phyloP scores from a whole-genome alignment of 2,797 vertebrate species.

The Tapirus indicus region DNA sequence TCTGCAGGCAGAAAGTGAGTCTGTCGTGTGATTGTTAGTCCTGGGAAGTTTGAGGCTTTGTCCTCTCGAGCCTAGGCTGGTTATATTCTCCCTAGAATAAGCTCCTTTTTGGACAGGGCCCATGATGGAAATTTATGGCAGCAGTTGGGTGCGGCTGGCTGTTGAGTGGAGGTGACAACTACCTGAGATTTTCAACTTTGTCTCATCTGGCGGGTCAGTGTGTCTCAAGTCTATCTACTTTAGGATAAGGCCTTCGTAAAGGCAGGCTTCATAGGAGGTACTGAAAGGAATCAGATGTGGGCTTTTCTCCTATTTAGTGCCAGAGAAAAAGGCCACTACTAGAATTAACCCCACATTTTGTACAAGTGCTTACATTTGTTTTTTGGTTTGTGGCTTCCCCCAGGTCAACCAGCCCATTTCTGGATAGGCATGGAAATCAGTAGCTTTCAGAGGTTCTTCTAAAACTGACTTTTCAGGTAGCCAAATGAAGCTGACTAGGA shows the following conservation, averaged over 20 bases:
- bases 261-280: constrained; percentile 16
- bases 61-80: background rate
- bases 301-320: background rate
- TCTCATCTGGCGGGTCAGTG: constrained; percentile 78
- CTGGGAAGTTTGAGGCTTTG: background rate
- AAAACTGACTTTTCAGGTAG: constrained; percentile 40
- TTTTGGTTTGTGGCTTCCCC: constrained; percentile 20
- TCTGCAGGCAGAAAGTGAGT: constrained; percentile 98
- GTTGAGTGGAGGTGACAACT: constrained; percentile 78
- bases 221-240: constrained; percentile 70
- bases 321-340: background rate
- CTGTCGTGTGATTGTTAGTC: fast-evolving
- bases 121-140: constrained; percentile 62
- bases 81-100: constrained; percentile 49
- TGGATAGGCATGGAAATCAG: background rate
- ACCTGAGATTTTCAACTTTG: constrained; percentile 77
- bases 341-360: background rate
- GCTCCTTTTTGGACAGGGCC: constrained; percentile 62
- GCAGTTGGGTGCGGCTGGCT: constrained; percentile 74
- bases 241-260: constrained; percentile 69
- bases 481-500: background rate
- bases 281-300: background rate
- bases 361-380: background rate
- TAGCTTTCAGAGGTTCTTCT: constrained; percentile 5
- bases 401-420: background rate